Conservation (phyloP, 2,797 vertebrate species). For the Sphenopsis melanotis region DNA sequence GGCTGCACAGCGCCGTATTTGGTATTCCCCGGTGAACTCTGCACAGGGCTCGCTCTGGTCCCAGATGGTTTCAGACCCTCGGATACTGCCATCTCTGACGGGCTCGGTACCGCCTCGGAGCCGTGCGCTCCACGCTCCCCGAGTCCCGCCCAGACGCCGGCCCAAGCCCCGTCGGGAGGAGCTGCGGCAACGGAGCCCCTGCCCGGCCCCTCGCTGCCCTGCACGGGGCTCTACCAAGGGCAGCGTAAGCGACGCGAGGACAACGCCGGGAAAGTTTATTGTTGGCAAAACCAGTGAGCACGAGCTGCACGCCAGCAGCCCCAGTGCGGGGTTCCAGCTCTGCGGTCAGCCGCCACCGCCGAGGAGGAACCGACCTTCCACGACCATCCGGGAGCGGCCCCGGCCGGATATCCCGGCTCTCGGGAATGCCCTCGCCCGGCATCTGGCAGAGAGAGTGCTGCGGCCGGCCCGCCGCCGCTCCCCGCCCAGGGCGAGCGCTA, state of each 20-base stretch:
- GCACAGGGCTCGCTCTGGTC: background rate
- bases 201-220: background rate
- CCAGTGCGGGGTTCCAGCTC: background rate
- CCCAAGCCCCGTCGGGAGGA: background rate
- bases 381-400: no score
- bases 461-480: accelerated
- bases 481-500: background rate
- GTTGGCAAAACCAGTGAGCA: background rate
- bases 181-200: background rate
- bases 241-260: accelerated
- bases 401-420: background rate
- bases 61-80: background rate
- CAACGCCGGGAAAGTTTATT: background rate
- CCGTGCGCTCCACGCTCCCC: background rate
- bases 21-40: background rate
- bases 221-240: background rate
- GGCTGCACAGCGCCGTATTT: background rate
- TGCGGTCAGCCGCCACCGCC: background rate
- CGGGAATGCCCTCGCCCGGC: background rate
- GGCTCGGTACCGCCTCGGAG: accelerated
- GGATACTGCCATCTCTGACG: accelerated
- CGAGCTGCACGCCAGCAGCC: background rate
- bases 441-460: background rate
- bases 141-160: accelerated
- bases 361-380: background rate